Conservation (phyloP, 2,113 vertebrate species). For the Strix aluco region DNA sequence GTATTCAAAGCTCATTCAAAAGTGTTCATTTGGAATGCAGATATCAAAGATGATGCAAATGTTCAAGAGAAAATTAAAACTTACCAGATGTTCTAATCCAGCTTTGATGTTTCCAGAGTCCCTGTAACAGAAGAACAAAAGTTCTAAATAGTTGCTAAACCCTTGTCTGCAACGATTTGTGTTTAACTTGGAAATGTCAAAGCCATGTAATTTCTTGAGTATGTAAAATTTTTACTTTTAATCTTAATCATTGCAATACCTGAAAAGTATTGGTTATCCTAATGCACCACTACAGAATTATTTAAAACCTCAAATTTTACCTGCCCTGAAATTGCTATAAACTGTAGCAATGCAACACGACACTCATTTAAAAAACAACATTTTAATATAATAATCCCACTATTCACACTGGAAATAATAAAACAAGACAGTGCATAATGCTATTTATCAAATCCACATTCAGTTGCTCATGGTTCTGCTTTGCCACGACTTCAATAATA, state of each 20-base stretch:
- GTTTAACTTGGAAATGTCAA: conserved; percentile 49
- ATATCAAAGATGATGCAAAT: conserved; percentile 90
- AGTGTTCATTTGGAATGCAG: conserved; percentile 90
- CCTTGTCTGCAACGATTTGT: conserved; percentile 65
- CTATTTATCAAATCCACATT: neutral
- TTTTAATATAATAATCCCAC: neutral
- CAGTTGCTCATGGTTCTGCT: neutral
- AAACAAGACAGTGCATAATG: neutral
- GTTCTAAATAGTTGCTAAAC: conserved; percentile 83
- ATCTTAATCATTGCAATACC: neutral
- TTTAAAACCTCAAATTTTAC: neutral
- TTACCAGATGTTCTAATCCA: conserved; percentile 99
- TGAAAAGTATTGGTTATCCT: neutral
- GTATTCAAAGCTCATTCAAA: conserved; percentile 86
- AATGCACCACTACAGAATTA: neutral
- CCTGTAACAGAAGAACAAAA: conserved; percentile 92
- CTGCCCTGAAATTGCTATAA: neutral
- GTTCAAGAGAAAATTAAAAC: conserved; percentile 88
- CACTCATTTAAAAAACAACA: neutral
- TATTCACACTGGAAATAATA: neutral
- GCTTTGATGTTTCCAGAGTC: conserved; percentile 89
- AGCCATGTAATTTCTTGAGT: neutral
- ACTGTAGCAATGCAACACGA: neutral
- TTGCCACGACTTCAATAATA: neutral
- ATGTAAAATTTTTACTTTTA: neutral